Evolutionary conservation across 2,113 vertebrate genomes (phyloP).

Genomic region (Labeo catla): DNA sequence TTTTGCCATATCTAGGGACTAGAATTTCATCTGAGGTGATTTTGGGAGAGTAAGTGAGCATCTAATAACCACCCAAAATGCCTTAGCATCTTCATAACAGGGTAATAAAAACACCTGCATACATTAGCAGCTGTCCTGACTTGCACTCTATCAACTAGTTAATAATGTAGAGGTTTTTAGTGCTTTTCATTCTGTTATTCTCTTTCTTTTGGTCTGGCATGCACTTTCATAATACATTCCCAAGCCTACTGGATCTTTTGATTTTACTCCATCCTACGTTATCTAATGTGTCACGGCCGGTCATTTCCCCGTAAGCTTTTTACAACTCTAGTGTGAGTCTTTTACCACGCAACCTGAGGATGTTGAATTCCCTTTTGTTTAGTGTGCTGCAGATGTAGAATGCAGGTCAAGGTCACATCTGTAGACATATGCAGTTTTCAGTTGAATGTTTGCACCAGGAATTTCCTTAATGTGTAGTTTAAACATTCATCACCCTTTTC

Average conservation of each 20-base stretch:
- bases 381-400: neutral
- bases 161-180: neutral
- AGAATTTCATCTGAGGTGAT: neutral
- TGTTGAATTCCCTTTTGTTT: slow-evolving; percentile 18
- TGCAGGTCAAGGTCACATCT: slow-evolving; percentile 1
- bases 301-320: neutral
- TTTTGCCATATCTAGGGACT: neutral
- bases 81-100: neutral
- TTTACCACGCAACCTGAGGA: neutral
- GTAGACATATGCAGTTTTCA: neutral
- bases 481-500: neutral
- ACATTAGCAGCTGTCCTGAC: neutral
- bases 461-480: neutral
- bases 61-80: neutral
- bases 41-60: neutral
- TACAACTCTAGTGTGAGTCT: neutral
- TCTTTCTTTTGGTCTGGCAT: neutral
- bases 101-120: neutral
- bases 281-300: neutral
- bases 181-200: neutral
- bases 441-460: neutral
- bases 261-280: neutral
- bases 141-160: neutral
- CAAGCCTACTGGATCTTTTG: neutral
- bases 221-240: neutral